Conservation (phyloP, 2,888 invertebrate genomes). For the Oxyteleia sp. region DNA sequence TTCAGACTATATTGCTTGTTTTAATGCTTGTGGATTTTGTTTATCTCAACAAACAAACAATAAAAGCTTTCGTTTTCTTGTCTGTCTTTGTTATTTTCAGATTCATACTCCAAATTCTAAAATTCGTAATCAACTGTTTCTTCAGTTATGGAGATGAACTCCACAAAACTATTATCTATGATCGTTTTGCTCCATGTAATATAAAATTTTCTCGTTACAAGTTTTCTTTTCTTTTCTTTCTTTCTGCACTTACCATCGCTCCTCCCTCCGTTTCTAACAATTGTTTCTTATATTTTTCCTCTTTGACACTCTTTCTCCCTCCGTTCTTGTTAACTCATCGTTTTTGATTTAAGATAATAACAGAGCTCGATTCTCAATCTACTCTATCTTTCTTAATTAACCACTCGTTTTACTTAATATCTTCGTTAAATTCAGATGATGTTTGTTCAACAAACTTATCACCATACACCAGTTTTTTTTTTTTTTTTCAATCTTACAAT, state of each 20-base stretch:
- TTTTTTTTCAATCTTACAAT: conserved; percentile 74
- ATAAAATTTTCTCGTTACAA: conserved; percentile 17
- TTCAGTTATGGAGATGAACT: background rate
- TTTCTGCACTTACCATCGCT: background rate
- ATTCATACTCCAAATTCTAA: background rate
- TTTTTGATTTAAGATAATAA: too few species aligned
- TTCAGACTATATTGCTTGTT: conserved; percentile 22
- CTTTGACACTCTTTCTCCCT: conserved; percentile 8
- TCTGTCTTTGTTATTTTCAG: background rate
- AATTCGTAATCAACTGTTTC: background rate
- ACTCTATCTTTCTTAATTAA: conserved; percentile 42
- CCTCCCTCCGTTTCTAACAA: conserved; percentile 51
- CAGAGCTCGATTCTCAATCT: too few species aligned
- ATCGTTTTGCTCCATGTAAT: conserved; percentile 18
- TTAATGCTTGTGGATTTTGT: background rate
- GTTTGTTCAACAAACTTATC: conserved; percentile 61
- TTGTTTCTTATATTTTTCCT: conserved; percentile 26
- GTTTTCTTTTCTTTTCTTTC: conserved; percentile 11
- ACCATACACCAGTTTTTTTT: conserved; percentile 75
- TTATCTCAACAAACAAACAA: conserved; percentile 24
- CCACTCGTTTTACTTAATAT: conserved; percentile 42
- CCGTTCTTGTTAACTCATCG: background rate
- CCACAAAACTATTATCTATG: conserved; percentile 29
- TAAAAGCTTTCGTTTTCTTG: conserved; percentile 16
- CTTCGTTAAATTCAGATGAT: too few species aligned